Base-by-base conservation (phyloP, 2,797 vertebrate species). In the Myoxocephalus aenaeus region DNA sequence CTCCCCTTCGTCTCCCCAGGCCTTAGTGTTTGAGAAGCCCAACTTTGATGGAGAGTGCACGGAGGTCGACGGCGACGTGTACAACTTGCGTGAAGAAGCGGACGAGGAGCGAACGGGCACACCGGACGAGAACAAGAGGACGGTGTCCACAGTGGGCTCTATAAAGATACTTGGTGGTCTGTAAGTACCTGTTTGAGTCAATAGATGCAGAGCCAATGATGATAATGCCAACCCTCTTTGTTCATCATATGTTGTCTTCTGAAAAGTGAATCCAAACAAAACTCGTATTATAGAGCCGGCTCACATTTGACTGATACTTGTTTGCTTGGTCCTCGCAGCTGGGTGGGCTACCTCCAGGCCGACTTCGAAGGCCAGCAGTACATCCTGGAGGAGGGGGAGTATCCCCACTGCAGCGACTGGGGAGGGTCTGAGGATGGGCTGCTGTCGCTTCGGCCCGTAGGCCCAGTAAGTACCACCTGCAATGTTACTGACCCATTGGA, bases 361-460 rank as follows among this genome's bases (percentile, higher is more conserved):
- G 94, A 94, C 29, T 98, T 97, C 73, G 94, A 95, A 81, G 98
- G 98, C n/a, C 96, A 96, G 80, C 98, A 99, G 87, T 99, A 97
- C 88, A 85, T 99, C 87, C 92, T 99, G 81, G 98, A 99, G 90
- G 98, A 99, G 93, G 98, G 98, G 58, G 95, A 96, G 1, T 99
- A 97, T 75, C 90, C 83, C 72, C 92, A 97, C 62, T 97, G 94
- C 94, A 94, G 81, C 1, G 96, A 97, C 17, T 99, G 98, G 98
- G 97, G 96, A 17, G 97, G 96, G 32, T 93, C 89, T 5, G 90
- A 91, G 48, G 93, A 94, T 14, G 85, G 93, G 2, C 71, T 99
- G 48, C 93, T 94, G 83, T 99, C 98, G 0, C 91, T 99, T 53
- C 93, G 96, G 3, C 97, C 97, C 0, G 12, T 99, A 40, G 51